Base-by-base conservation (phyloP, 2,113 vertebrate genomes). In the Lasiurus borealis region DNA sequence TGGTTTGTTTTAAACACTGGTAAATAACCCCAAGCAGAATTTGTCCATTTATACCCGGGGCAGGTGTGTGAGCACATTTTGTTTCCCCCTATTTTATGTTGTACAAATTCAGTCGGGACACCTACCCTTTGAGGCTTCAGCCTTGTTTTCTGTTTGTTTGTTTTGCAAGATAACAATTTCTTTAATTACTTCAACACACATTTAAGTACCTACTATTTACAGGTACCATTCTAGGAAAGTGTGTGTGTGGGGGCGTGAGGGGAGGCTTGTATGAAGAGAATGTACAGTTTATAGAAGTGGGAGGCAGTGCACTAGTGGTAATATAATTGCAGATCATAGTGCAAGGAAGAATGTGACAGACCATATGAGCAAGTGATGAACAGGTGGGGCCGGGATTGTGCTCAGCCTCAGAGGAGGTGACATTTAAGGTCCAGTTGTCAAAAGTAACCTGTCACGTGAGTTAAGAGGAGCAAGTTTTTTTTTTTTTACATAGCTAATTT, bases 361-460 rank as follows among this genome's bases (percentile, higher is more conserved):
- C 4, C 2, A 0, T 15, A 15, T 31, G 71, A 36, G 59, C 75
- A 14, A 3, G 6, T 18, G 44, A 36, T 23, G 54, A 83, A 44
- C 50, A 50, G 66, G 23, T 29, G 18, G 73, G 54, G 34, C 0
- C 3, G 40, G 36, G 68, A 18, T 27, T 27, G 12, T 4, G 81
- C 2, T 31, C 72, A 7, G 36, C n/a, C 25, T 85, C 82, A 0
- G 6, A 88, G 68, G 34, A 82, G 66, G n/a, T 88, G 85, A 90
- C 64, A n/a, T 92, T 87, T 93, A 72, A 95, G 54, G 40, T 6
- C 73, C 50, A 59, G n/a, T 75, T 76, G 83, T 94, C 85, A 82
- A 71, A 44, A 89, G 34, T 57, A 73, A 54, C 62, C 34, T 85
- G 78, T 31, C 69, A 27, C 29, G 15, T 34, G n/a, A 54, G 19